Evolutionary conservation across 2,888 invertebrate genomes (phyloP), one percentile per base, ranked within the genome.

Genomic region (Drosophila stalkeri): DNA sequence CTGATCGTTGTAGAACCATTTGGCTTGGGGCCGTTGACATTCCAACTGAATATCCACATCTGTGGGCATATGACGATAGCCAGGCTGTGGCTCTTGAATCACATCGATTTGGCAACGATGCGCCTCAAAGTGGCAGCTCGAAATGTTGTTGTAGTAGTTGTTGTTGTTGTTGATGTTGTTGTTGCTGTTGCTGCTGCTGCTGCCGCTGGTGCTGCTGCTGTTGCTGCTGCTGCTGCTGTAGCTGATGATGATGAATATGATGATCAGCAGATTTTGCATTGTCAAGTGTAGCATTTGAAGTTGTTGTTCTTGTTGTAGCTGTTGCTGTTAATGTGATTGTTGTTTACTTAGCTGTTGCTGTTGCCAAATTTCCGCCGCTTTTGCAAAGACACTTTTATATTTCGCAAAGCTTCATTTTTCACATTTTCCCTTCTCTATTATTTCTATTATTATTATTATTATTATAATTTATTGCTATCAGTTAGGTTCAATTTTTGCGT

Each of bases 231-330:
- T 44, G 20, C 44, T 46, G 66, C 27, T 61, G 47, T 46, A 18
- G 55, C 41, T 52, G 63, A 78, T 86, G 70, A 81, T 62, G 63
- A 55, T 61, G 33, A 52, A 35, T 44, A 79, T 57, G 85, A 84
- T 83, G 89, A 83, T 83, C 67, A 60, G 85, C 83, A 83, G 55
- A 55, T 83, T 89, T 86, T 67, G 82, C 83, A 89, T 83, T 57
- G 61, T 89, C 86, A 72, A 75, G 89, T 86, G 66, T 47, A 56
- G 70, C 59, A 60, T 51, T 57, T 44, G 66, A 27, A 27, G 51
- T 44, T 39, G 43, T 52, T 44, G 55, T 43, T 62, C 43, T 49
- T 60, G 37, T 43, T 47, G 57, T 20, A 54, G 47, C 41, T 59
- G 56, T 39, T 77, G 37, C 27, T 27, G 41, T 37, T 54, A 8